Conservation (phyloP, 2,113 vertebrate genomes). For the Neomonachus schauinslandi region DNA sequence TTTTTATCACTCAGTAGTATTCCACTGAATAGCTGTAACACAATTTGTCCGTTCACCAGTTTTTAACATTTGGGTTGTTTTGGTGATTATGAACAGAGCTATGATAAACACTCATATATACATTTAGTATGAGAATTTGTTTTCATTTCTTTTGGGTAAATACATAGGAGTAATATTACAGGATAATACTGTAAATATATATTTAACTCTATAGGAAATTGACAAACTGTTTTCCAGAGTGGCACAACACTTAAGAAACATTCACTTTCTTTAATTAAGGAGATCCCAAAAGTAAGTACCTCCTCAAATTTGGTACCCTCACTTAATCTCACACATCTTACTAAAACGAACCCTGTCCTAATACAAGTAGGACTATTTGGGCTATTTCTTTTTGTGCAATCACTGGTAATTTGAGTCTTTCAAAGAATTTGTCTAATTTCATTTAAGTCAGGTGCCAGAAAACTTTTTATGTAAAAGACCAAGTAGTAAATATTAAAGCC, state of each 20-base stretch:
- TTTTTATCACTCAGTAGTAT: not conserved
- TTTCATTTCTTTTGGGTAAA: not conserved
- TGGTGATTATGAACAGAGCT: not conserved
- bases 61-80: not conserved
- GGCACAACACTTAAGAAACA: not conserved
- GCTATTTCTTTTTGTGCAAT: not conserved
- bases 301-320: not conserved
- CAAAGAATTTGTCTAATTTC: not conserved
- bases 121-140: not conserved
- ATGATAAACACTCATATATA: not conserved
- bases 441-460: not conserved
- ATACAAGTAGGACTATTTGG: not conserved
- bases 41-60: not conserved
- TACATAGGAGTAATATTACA: not conserved
- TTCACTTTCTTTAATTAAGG: not conserved
- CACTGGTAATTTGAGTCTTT: not conserved
- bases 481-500: not conserved
- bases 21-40: not conserved
- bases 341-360: not conserved
- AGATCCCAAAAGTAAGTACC: not conserved
- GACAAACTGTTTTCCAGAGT: not conserved
- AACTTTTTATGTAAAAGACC: not conserved
- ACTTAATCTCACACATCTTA: not conserved
- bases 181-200: not conserved
- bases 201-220: not conserved